Conservation (phyloP, 1,140 invertebrate species). For the Drosophila varians region DNA sequence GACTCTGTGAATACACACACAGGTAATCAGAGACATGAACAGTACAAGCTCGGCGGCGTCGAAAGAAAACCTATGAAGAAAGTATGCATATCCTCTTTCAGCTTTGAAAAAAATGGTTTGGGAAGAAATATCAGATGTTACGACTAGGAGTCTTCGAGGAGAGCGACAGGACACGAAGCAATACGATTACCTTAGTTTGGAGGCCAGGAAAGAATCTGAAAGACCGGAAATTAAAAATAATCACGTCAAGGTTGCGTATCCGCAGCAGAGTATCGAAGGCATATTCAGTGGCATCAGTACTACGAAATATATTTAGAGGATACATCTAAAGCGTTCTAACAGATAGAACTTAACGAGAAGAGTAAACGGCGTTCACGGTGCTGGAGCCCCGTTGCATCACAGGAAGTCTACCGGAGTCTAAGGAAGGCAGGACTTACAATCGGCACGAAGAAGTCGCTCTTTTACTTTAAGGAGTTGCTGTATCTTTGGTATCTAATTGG, state of each 20-base stretch:
- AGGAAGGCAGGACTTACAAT: conserved; percentile 79
- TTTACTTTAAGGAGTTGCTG: conserved; percentile 56
- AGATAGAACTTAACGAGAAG: neutral
- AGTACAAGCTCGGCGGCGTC: too few relatives aligned
- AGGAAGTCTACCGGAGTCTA: neutral
- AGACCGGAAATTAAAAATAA: neutral
- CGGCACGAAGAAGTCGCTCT: conserved; percentile 83
- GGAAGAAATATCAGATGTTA: neutral
- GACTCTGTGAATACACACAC: neutral
- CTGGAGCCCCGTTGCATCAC: neutral
- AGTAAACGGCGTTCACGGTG: neutral
- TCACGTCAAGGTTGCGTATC: conserved; percentile 4
- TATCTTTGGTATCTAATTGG: conserved; percentile 27
- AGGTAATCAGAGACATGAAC: too few relatives aligned
- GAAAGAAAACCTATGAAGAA: too few relatives aligned
- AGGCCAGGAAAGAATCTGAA: conserved; percentile 2
- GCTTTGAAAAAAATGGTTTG: too few relatives aligned
- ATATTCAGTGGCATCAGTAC: neutral
- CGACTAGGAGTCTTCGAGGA: neutral
- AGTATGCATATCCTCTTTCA: too few relatives aligned
- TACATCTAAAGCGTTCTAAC: neutral
- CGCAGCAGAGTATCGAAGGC: neutral
- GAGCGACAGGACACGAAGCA: neutral
- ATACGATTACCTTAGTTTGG: neutral
- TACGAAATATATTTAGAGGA: neutral